A percentile compares a stretch with the other conserved stretches of the same genome.
phyloP scores from a whole-genome alignment of 2,888 invertebrate species.

The Griposia aprilina region DNA sequence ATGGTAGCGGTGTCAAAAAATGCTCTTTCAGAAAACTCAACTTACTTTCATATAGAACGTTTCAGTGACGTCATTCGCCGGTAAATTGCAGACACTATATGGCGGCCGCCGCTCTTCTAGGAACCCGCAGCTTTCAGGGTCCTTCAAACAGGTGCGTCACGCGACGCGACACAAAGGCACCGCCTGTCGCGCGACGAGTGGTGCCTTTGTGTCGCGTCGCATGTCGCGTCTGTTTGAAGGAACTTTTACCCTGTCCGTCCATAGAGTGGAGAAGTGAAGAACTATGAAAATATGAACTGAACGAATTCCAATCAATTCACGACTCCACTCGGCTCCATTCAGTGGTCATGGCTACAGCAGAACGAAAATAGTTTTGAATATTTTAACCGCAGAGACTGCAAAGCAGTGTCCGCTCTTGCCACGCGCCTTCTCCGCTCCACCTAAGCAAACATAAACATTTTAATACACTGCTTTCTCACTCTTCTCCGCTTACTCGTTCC shows the following conservation, averaged over 20 bases:
- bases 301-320: neutral
- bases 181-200: too few species aligned
- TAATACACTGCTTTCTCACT: neutral
- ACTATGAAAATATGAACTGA: neutral
- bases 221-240: too few species aligned
- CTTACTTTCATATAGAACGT: neutral
- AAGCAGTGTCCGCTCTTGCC: neutral
- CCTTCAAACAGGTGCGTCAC: too few species aligned
- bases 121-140: neutral
- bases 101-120: neutral
- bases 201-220: too few species aligned
- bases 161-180: too few species aligned
- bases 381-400: neutral
- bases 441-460: neutral
- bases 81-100: neutral
- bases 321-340: neutral
- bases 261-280: neutral
- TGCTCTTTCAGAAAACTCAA: neutral
- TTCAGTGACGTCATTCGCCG: neutral
- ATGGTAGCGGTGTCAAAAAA: neutral
- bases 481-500: neutral
- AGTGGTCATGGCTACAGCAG: neutral
- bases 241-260: neutral
- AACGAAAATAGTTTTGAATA: neutral
- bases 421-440: too few species aligned